Evolutionary conservation across 1,140 invertebrate genomes (phyloP).

Genomic region (Cotesia glomerata): DNA sequence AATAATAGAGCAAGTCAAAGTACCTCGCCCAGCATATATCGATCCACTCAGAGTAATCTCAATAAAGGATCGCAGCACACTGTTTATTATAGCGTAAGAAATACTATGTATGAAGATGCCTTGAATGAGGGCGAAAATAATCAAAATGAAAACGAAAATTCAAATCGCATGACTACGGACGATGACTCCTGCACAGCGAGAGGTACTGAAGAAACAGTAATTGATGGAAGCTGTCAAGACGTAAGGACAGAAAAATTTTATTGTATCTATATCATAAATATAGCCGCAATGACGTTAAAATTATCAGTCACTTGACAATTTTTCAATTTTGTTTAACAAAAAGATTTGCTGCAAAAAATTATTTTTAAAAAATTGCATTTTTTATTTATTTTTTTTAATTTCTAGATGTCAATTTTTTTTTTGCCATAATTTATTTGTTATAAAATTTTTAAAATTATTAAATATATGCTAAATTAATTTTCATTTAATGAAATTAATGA

Average conservation of each 20-base stretch:
- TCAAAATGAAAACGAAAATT: conserved; percentile 12
- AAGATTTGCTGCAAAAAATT: too few relatives aligned
- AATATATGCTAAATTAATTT: too few relatives aligned
- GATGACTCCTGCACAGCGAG: conserved; percentile 35
- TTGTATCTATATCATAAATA: conserved; percentile 19
- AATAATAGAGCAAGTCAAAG: conserved; percentile 16
- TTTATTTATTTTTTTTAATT: too few relatives aligned
- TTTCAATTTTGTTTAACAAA: too few relatives aligned
- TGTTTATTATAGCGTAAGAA: conserved; percentile 43
- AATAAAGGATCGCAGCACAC: conserved; percentile 40
- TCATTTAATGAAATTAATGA: too few relatives aligned
- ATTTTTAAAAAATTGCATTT: too few relatives aligned
- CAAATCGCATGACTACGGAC: conserved; percentile 20
- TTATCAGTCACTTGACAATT: too few relatives aligned
- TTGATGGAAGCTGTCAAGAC: conserved; percentile 42
- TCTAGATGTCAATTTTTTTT: conserved; percentile 35
- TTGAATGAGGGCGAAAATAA: conserved; percentile 36
- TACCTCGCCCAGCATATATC: conserved; percentile 39
- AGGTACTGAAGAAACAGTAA: conserved; percentile 39
- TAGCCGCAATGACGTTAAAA: conserved; percentile 25
- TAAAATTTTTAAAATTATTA: too few relatives aligned
- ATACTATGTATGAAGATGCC: conserved; percentile 40
- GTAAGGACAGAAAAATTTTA: conserved; percentile 29
- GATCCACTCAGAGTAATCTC: conserved; percentile 36
- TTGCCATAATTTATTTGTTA: too few relatives aligned